Evolutionary conservation across 2,888 invertebrate genomes (phyloP), one percentile per base, ranked within the genome.

Genomic region (Euclidia mi): DNA sequence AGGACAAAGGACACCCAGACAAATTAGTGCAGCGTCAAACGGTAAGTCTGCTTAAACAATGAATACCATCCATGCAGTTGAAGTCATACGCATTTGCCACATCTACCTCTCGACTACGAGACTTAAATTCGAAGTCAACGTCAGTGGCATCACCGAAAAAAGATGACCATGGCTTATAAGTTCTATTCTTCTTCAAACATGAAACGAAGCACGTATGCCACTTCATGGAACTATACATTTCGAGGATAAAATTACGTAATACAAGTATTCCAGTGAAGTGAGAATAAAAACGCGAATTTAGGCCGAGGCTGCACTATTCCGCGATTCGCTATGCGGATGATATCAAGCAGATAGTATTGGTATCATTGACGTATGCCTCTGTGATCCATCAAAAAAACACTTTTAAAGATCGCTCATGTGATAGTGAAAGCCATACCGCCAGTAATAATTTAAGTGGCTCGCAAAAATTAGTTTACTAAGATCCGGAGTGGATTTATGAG

Each of bases 291-390:
- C 63, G 68, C 57, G 56, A 62, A 81, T 58, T 70, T 62, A 71
- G 82, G 81, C 64, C 82, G 78, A 79, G 81, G 81, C 63, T 76
- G 64, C 60, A 45, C 51, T 57, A 65, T 65, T 64, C 56, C 37
- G 49, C 53, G 59, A 61, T 66, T 64, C 64, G 65, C 61, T 59
- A 66, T 68, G 76, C 75, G 65, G 70, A 75, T 73, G 67, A 66
- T 68, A 34, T 17, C 41, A 73, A 67, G 20, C 53, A 52, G 47
- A 38, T 50, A 56, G 53, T 56, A 59, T 70, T 59, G 64, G 59
- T 53, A 45, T 65, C 62, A 65, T 65, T 58, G 63, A 62, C 49
- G 51, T 46, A 51, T 47, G 38, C 53, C 18, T 47, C 32, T 7
- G 2, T 7, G 2, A n/a, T 20, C 41, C 43, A 20, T 32, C 31